These are phyloP conservation scores for Eristalinus aeneus DNA, from an alignment of 2,888 invertebrate species.

Conservation along the genomic window DNA sequence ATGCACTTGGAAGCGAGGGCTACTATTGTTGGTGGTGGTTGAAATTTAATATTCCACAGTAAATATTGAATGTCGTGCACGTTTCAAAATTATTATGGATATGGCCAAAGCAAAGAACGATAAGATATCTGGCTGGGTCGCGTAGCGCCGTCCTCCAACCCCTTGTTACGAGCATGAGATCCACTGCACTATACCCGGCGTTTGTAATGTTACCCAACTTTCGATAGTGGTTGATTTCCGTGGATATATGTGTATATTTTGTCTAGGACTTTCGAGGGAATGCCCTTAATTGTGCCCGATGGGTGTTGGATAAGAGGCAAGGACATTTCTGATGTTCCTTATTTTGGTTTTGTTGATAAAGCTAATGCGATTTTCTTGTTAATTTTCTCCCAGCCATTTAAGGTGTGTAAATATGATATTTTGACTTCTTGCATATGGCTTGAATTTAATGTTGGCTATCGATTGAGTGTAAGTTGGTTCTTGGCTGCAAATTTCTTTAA, in stretches of 20 bases:
- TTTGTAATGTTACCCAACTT: constrained; percentile 63
- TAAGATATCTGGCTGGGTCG: constrained; percentile 60
- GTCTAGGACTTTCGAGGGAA: constrained; percentile 17
- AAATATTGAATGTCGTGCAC: constrained; percentile 70
- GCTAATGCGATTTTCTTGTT: constrained; percentile 78
- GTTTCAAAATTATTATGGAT: constrained; percentile 69
- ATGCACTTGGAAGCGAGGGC: constrained; percentile 17
- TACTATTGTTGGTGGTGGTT: constrained; percentile 30
- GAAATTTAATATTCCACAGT: constrained; percentile 61
- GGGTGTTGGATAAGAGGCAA: constrained; percentile 10
- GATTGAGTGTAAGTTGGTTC: constrained; percentile 17
- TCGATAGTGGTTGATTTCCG: constrained; percentile 6
- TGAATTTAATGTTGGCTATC: constrained; percentile 18
- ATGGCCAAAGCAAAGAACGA: constrained; percentile 62
- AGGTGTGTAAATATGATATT: constrained; percentile 60
- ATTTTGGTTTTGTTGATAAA: constrained; percentile 72
- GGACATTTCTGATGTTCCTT: constrained; percentile 45
- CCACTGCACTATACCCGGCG: neutral
- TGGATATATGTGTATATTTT: constrained; percentile 11
- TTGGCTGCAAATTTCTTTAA: neutral
- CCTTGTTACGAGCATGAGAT: constrained; percentile 20
- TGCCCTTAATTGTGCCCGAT: constrained; percentile 18
- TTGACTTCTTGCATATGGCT: constrained; percentile 25
- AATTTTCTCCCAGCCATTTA: constrained; percentile 54
- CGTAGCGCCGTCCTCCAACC: constrained; percentile 28